These are phyloP conservation scores for Ladona fulva DNA, from an alignment of 1,140 invertebrate species.

Conservation along the genomic window DNA sequence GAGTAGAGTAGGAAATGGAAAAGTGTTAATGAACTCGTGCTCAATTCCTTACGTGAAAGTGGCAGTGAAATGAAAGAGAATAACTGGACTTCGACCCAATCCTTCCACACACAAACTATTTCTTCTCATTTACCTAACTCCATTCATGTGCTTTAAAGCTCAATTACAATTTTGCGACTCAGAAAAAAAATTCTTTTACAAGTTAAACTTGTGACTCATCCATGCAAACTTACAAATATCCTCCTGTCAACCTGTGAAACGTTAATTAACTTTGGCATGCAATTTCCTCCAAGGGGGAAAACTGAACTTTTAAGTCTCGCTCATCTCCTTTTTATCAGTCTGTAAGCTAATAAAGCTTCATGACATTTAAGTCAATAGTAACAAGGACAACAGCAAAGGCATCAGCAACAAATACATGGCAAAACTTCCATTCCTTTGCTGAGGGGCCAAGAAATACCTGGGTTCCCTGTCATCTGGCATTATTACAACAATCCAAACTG, in stretches of 20 bases:
- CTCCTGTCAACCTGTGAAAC: not conserved
- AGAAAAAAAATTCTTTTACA: not conserved
- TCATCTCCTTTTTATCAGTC: conserved; percentile 5
- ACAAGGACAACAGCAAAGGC: conserved; percentile 3
- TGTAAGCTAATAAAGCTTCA: conserved; percentile 6
- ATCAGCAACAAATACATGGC: conserved; percentile 4
- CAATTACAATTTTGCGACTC: not conserved
- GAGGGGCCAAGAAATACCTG: not conserved
- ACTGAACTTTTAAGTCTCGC: not conserved
- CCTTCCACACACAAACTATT: not conserved
- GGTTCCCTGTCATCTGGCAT: not conserved
- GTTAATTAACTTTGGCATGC: not conserved
- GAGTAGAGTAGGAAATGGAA: not conserved
- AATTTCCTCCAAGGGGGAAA: not conserved
- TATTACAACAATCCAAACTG: conserved; percentile 2
- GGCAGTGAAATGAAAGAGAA: conserved; percentile 5
- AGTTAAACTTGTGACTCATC: not conserved
- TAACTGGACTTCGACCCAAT: not conserved
- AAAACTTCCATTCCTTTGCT: conserved; percentile 1
- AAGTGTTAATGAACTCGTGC: not conserved
- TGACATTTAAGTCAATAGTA: conserved; percentile 7
- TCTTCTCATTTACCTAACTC: not conserved
- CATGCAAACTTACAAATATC: not conserved
- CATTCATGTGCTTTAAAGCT: not conserved
- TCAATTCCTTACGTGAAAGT: not conserved